Base-by-base conservation (phyloP, 2,888 invertebrate genomes). In the Drosophila mimica region DNA sequence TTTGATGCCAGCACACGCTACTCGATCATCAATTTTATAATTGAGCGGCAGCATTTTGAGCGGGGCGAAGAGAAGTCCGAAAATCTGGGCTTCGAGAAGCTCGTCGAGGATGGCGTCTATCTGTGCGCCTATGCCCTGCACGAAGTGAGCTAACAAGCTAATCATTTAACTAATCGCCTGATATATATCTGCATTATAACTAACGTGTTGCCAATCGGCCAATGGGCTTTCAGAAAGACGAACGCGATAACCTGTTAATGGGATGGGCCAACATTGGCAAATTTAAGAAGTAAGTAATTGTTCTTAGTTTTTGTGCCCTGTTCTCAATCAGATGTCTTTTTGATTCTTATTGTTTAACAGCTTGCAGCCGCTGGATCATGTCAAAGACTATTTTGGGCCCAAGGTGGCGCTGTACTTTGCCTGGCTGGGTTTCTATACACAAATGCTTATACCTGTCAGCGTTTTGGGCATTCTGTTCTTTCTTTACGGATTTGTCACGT, bases 391-490 rank as follows among this genome's bases (percentile, higher is more conserved):
- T 92, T 96, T 96, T 91, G 96, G 96, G 54, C 95, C 96, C 4
- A 96, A 96, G 93, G 95, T 96, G 81, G 97, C 96, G 0, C 93
- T 97, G 67, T 97, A 97, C 92, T 97, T 97, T 93, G 95, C 97
- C 17, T 97, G 97, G 97, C 94, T 97, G 54, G 97, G 97, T 46
- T 97, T 96, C 93, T 97, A 97, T 91, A 97, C 97, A 0, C 95
- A 96, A 91, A 96, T 97, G 96, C 93, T 97, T 65, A 96, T 97
- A 79, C 96, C 96, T 17, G 95, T 96, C 4, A 94, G 96, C 63
- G 92, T 96, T 61, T 93, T 96, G 61, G 96, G 96, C 17, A 89
- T 96, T 28, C 75, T 96, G 28, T 96, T 95, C 90, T 95, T 96
- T 81, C 80, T 96, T 5, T 95, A 95, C 85, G 95, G 95, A 75